Evolutionary conservation across 1,140 invertebrate species (phyloP).

Genomic region (Adoxophyes honmai): DNA sequence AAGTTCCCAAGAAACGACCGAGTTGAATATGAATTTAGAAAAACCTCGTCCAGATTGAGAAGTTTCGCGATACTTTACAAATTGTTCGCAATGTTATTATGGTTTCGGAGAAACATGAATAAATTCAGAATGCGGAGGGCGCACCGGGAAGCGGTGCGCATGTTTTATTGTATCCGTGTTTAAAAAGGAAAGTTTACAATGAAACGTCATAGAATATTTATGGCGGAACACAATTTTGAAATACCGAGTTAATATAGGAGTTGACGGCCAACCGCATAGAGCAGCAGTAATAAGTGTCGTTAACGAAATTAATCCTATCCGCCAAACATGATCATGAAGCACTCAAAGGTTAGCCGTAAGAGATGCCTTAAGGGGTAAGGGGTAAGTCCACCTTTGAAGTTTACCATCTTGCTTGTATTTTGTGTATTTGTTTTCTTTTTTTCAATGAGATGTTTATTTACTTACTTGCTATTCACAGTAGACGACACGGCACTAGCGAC

Average conservation of each 20-base stretch:
- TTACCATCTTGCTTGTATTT: too few relatives aligned
- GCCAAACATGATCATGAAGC: too few relatives aligned
- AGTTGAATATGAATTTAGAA: constrained; percentile 15
- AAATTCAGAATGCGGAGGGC: constrained; percentile 27
- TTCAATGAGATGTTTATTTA: too few relatives aligned
- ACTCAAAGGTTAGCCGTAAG: too few relatives aligned
- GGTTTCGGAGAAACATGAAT: constrained; percentile 27
- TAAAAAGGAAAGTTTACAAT: constrained; percentile 14
- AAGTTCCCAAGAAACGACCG: constrained; percentile 12
- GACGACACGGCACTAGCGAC: too few relatives aligned
- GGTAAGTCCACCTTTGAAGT: too few relatives aligned
- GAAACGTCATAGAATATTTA: constrained; percentile 14
- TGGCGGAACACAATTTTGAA: neutral
- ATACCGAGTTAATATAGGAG: neutral
- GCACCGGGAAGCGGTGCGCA: neutral
- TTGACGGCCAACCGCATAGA: too few relatives aligned
- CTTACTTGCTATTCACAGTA: too few relatives aligned
- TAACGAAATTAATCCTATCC: too few relatives aligned
- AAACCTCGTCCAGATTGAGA: constrained; percentile 11
- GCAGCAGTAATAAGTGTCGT: too few relatives aligned
- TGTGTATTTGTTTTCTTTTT: too few relatives aligned
- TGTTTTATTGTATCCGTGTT: constrained; percentile 15
- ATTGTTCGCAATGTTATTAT: constrained; percentile 16
- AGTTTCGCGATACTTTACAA: constrained; percentile 17
- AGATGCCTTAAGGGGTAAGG: too few relatives aligned